A percentile compares a stretch with the other conserved stretches of the same genome.
Evolutionary conservation across 2,113 vertebrate species (phyloP).

Genomic region (Scopus umbretta): DNA sequence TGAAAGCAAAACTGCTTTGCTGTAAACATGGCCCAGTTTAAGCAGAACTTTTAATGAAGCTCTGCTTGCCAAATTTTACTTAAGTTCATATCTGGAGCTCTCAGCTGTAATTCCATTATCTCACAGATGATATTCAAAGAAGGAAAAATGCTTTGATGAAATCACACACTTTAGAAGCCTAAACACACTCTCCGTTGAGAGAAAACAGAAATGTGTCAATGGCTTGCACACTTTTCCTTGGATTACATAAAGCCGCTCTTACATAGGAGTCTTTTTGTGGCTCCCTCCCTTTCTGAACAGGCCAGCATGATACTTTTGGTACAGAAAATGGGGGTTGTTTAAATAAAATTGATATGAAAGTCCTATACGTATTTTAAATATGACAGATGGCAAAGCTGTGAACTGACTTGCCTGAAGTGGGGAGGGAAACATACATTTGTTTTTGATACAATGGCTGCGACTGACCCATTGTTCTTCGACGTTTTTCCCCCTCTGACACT

Average conservation of each 20-base stretch:
- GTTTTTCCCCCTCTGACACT: neutral
- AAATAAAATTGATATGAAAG: neutral
- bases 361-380: neutral
- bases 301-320: neutral
- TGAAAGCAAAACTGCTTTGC: neutral
- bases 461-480: neutral
- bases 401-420: neutral
- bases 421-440: fast-evolving
- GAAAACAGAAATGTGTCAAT: neutral
- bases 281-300: neutral
- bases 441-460: neutral
- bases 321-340: neutral
- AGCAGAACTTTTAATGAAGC: neutral
- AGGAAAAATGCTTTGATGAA: neutral
- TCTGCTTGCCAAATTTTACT: neutral
- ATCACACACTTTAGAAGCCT: neutral
- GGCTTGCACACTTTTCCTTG: neutral
- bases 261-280: neutral
- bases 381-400: neutral
- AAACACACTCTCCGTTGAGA: neutral
- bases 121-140: neutral
- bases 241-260: neutral
- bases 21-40: neutral
- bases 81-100: neutral
- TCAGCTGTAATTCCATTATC: neutral